Evolutionary conservation across 2,113 vertebrate genomes (phyloP), one percentile per base, ranked within the genome.

Genomic region (Leptocoma aspasia): DNA sequence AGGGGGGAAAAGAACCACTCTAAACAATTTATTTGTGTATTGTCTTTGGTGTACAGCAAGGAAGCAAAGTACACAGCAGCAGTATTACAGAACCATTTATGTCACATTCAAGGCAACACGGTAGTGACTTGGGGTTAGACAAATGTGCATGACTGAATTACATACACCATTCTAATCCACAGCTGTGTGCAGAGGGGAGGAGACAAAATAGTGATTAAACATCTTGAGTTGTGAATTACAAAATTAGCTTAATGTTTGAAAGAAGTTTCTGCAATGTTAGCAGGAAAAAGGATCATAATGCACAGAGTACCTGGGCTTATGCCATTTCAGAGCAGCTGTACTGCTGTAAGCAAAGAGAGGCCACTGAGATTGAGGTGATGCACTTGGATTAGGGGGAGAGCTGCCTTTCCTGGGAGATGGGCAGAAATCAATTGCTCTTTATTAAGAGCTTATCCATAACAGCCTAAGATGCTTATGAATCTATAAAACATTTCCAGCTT

Each of bases 361-460:
- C 60, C 50, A 15, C 52, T 33, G 76, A 80, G 75, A 44, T 44
- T 16, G 39, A 73, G 37, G 15, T 45, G 71, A 27, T 59, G 64
- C 28, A 15, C 33, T 70, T 80, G 52, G 50, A 21, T 93, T 70
- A 60, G 30, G 9, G 41, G 14, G 22, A 89, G 61, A 86, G 33
- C n/a, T 65, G 41, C 35, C 44, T 93, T 44, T 86, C 37, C 64
- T 79, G 82, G 72, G 76, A 49, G 19, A 45, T 53, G 26, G 70
- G 72, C 59, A 86, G 63, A 85, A 91, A 92, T 77, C 86, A 69
- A 37, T 90, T 96, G 70, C 64, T 93, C 53, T 92, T 81, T 35
- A 71, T 88, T 56, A 88, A 95, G 76, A 92, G 68, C 65, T 94
- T 89, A 66, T 82, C 61, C 10, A 50, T 93, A 75, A 84, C 64